Evolutionary conservation across 92 coral and sea anemone genomes (phyloP).

Genomic region (Palythoa heliodiscus): DNA sequence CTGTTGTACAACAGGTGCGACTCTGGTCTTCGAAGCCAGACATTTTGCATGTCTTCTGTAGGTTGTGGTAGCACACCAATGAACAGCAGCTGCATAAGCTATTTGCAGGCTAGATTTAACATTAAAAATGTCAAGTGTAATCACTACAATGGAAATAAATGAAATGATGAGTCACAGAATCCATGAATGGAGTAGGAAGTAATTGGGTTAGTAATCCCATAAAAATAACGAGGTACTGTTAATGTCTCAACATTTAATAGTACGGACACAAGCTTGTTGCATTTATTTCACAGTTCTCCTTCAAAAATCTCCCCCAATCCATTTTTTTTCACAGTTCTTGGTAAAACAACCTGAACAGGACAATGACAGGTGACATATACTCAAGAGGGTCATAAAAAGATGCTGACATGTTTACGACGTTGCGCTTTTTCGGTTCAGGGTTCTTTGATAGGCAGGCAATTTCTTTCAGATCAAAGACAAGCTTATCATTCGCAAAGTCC

Average conservation of each 20-base stretch:
- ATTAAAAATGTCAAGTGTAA: too few relatives aligned
- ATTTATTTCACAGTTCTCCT: conserved; percentile 36
- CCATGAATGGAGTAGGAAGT: conserved; percentile 45
- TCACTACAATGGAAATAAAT: too few relatives aligned
- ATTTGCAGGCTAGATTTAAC: too few relatives aligned
- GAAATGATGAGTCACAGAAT: conserved; percentile 51
- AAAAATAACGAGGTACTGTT: conserved; percentile 29
- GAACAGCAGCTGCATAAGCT: conserved; percentile 58
- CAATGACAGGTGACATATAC: too few relatives aligned
- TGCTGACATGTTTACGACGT: conserved; percentile 39
- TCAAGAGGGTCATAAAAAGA: conserved; percentile 57
- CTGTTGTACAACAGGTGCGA: neutral
- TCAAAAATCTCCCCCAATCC: conserved; percentile 50
- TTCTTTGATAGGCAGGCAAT: conserved; percentile 27
- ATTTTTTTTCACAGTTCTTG: too few relatives aligned
- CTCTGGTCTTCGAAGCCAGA: neutral
- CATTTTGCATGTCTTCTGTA: neutral
- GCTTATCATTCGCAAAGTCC: conserved; percentile 28
- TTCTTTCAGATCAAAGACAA: conserved; percentile 41
- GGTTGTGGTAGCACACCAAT: too few relatives aligned
- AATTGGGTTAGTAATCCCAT: conserved; percentile 24
- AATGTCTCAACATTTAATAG: conserved; percentile 30
- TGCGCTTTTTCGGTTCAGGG: conserved; percentile 29
- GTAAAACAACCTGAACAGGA: too few relatives aligned
- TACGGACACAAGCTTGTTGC: conserved; percentile 37